A percentile compares a stretch with the other conserved stretches of the same genome.
Evolutionary conservation across 2,888 invertebrate species (phyloP).

Genomic region (Hirtodrosophila trivittata): DNA sequence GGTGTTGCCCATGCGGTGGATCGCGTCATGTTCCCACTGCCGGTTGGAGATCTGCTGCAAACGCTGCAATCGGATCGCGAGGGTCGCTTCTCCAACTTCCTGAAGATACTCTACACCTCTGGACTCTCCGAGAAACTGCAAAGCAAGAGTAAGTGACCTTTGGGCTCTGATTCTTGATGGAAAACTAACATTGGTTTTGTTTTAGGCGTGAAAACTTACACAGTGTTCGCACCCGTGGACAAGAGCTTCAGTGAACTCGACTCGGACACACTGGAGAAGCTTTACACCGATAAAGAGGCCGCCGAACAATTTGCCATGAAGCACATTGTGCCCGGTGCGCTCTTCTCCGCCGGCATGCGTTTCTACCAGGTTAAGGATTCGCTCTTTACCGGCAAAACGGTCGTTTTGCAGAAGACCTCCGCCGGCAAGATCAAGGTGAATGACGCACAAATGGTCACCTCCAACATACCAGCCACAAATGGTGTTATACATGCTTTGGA

Average conservation of each 20-base stretch:
- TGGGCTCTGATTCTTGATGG: not conserved
- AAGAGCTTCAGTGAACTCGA: constrained; percentile 89
- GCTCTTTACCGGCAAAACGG: constrained; percentile 89
- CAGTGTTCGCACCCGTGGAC: constrained; percentile 93
- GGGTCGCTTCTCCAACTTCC: constrained; percentile 90
- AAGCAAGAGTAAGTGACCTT: constrained; percentile 79
- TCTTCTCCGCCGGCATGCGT: constrained; percentile 94
- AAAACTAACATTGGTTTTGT: too few species aligned
- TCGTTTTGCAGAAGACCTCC: constrained; percentile 90
- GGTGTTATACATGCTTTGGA: constrained; percentile 94
- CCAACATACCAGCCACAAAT: constrained; percentile 94
- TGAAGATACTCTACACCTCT: constrained; percentile 90
- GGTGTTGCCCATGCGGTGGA: constrained; percentile 93
- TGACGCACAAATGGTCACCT: constrained; percentile 91
- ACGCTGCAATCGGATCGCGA: constrained; percentile 93
- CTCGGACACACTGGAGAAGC: constrained; percentile 86
- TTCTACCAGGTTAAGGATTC: constrained; percentile 94
- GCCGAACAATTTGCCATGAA: constrained; percentile 90
- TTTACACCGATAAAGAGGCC: constrained; percentile 87
- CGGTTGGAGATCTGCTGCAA: constrained; percentile 93
- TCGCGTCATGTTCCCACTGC: constrained; percentile 94
- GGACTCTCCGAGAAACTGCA: constrained; percentile 88
- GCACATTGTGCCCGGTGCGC: constrained; percentile 90
- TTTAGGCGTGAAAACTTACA: constrained; percentile 91
- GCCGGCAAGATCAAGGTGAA: constrained; percentile 92